These are phyloP conservation scores for Autographa pulchrina DNA, from an alignment of 2,888 invertebrate genomes.

Conservation along the genomic window DNA sequence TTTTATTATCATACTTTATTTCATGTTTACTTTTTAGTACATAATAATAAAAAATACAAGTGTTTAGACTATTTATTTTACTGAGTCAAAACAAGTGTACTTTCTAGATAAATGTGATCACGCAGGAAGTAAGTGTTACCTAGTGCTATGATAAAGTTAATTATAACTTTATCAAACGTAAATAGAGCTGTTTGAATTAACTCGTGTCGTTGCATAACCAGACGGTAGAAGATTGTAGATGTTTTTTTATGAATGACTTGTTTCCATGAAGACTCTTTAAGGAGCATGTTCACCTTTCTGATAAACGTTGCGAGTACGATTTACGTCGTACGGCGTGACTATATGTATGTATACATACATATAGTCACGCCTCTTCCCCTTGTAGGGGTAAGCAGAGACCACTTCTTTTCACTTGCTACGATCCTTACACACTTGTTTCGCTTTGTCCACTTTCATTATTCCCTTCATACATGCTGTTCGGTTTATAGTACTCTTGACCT, in stretches of 20 bases:
- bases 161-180: slow-evolving; percentile 1
- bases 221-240: background rate
- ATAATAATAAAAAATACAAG: background rate
- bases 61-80: background rate
- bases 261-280: background rate
- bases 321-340: no score
- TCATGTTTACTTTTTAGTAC: background rate
- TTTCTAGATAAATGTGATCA: background rate
- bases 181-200: background rate
- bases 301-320: no score
- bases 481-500: no score
- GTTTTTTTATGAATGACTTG: background rate
- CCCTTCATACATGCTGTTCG: no score
- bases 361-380: no score
- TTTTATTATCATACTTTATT: no score
- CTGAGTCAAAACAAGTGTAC: background rate
- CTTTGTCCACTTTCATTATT: no score
- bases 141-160: background rate
- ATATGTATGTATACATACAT: no score
- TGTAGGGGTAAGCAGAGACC: no score
- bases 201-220: slow-evolving; percentile 6
- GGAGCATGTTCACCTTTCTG: no score
- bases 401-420: no score
- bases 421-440: no score
- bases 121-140: slow-evolving; percentile 5